A percentile compares a stretch with the other conserved stretches of the same genome.
Evolutionary conservation across 2,797 vertebrate species (phyloP).

Genomic region (Diplodus puntazzo): DNA sequence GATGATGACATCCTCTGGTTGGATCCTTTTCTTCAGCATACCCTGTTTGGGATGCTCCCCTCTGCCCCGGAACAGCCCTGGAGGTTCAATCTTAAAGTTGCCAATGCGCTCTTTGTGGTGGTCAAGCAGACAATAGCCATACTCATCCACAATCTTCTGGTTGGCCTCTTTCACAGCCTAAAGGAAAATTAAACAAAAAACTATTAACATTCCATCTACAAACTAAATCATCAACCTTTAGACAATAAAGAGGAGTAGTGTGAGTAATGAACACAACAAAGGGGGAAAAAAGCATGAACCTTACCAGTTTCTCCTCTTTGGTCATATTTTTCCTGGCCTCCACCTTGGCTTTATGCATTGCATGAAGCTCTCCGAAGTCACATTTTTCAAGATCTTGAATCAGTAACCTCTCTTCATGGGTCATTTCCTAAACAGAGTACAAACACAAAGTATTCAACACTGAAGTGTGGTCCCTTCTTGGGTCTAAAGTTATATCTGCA

Average conservation of each 20-base stretch:
- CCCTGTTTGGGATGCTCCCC: constrained; percentile 86
- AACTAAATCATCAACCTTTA: background rate
- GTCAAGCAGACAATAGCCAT: constrained; percentile 84
- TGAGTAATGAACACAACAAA: background rate
- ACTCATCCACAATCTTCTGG: constrained; percentile 81
- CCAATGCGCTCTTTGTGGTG: constrained; percentile 81
- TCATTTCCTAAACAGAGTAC: constrained; percentile 83
- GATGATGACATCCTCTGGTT: constrained; percentile 84
- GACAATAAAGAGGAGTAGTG: background rate
- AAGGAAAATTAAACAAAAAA: background rate
- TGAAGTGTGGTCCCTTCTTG: background rate
- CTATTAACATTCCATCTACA: background rate
- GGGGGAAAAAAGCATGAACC: fast-evolving
- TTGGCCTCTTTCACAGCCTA: constrained; percentile 81
- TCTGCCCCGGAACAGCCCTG: constrained; percentile 81
- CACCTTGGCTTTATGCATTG: constrained; percentile 84
- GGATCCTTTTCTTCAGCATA: constrained; percentile 84
- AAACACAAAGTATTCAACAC: constrained; percentile 7
- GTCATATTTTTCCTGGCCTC: constrained; percentile 82
- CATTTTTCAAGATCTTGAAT: constrained; percentile 85
- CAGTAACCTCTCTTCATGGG: constrained; percentile 76
- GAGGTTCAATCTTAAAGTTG: constrained; percentile 85
- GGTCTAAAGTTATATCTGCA: background rate
- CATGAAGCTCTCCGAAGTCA: constrained; percentile 84
- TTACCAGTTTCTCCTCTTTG: constrained; percentile 87